Percentiles rank a stretch among this genome's conserved stretches.
Conservation (phyloP, 2,797 vertebrate genomes). For the Phalloptychus januarius region DNA sequence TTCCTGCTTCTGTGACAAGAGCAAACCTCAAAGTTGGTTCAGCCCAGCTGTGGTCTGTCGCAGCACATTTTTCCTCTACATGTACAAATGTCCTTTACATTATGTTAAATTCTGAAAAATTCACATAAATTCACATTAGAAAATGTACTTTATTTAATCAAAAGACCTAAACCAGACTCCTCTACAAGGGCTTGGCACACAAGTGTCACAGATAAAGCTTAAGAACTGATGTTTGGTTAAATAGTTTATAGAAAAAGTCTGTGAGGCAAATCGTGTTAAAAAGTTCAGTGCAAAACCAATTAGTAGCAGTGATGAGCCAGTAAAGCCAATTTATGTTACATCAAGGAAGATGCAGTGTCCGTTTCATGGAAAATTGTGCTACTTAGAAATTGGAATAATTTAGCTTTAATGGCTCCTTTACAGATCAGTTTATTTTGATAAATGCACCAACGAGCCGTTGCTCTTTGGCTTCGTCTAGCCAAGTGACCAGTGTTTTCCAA, state of each 20-base stretch:
- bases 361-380: not conserved
- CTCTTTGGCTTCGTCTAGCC: not conserved
- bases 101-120: not conserved
- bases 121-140: not conserved
- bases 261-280: not conserved
- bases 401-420: not conserved
- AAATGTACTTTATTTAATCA: not conserved
- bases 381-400: not conserved
- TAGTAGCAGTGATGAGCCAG: not conserved
- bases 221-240: not conserved
- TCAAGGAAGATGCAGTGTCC: not conserved
- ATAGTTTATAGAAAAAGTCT: not conserved
- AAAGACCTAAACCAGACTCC: not conserved
- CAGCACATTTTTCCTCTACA: not conserved
- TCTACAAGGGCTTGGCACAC: not conserved
- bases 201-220: not conserved
- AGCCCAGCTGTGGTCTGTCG: not conserved
- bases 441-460: not conserved
- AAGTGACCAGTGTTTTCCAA: not conserved
- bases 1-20: not conserved
- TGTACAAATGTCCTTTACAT: not conserved
- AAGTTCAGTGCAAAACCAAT: not conserved
- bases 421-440: not conserved
- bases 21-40: not conserved
- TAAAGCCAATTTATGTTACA: too few relatives aligned